phyloP scores from a whole-genome alignment of 2,797 vertebrate genomes.

The Eurystomus glaucurus region DNA sequence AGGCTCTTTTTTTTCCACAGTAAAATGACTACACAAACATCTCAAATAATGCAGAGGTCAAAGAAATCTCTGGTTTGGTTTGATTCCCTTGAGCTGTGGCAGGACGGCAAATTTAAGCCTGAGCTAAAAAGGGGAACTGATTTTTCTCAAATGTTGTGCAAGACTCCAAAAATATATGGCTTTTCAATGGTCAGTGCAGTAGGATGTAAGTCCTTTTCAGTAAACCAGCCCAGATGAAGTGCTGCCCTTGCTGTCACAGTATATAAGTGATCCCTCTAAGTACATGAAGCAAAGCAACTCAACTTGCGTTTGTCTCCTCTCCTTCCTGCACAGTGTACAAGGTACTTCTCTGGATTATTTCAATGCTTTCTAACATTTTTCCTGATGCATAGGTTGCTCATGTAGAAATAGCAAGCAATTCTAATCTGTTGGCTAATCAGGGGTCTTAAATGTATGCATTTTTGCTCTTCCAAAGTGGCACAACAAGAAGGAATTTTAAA shows the following conservation, averaged over 20 bases:
- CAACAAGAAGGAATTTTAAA: background rate
- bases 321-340: fast-evolving
- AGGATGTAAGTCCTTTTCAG: background rate
- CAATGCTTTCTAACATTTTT: fast-evolving
- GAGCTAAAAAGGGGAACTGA: background rate
- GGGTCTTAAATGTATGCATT: background rate
- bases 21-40: background rate
- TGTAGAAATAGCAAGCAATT: background rate
- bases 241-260: background rate
- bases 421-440: background rate
- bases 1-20: background rate
- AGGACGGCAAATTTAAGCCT: background rate
- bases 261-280: background rate
- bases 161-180: background rate
- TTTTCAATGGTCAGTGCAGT: background rate
- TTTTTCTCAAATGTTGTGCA: background rate
- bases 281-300: background rate
- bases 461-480: background rate
- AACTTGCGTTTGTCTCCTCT: background rate
- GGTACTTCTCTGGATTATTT: background rate
- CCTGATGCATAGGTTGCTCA: background rate
- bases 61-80: background rate
- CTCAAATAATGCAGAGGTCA: background rate
- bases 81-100: background rate
- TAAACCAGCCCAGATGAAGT: background rate